A percentile compares a stretch with the other conserved stretches of the same genome.
Conservation (phyloP, 2,888 invertebrate genomes). For the Eupithecia pulchellata region DNA sequence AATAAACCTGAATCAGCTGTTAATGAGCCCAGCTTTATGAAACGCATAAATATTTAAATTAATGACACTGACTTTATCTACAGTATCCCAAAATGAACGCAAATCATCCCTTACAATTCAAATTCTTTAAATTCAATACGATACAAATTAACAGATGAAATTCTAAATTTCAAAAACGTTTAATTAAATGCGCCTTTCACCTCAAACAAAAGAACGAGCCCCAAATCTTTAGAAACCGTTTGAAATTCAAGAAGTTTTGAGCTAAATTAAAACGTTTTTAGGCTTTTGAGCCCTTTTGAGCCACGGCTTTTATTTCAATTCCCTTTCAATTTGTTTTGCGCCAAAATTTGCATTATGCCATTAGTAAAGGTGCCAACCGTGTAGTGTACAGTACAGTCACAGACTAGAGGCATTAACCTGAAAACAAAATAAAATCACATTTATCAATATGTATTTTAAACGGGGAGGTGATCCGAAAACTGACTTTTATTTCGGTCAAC, state of each 20-base stretch:
- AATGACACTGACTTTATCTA: background rate
- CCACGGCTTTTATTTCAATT: conserved; percentile 48
- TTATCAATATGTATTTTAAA: too few species aligned
- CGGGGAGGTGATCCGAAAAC: too few species aligned
- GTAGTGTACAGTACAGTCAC: background rate
- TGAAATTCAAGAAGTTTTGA: conserved; percentile 49
- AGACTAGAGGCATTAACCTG: background rate
- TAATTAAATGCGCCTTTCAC: conserved; percentile 48
- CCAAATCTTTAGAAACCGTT: conserved; percentile 42
- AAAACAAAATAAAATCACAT: too few species aligned
- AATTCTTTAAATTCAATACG: conserved; percentile 11
- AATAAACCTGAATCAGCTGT: background rate
- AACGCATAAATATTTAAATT: background rate
- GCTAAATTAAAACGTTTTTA: conserved; percentile 36
- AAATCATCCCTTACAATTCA: conserved; percentile 5
- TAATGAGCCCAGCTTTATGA: background rate
- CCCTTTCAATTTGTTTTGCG: conserved; percentile 49
- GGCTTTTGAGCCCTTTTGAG: conserved; percentile 28
- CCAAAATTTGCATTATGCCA: conserved; percentile 50
- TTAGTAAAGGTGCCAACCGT: conserved; percentile 30
- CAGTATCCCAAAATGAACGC: background rate
- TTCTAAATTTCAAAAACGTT: conserved; percentile 58
- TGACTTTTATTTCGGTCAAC: too few species aligned
- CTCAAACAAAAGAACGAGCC: conserved; percentile 39
- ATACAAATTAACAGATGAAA: conserved; percentile 14